Conservation (phyloP, 37 sponge, comb jelly and placozoan genomes). For the Agelas oroides region DNA sequence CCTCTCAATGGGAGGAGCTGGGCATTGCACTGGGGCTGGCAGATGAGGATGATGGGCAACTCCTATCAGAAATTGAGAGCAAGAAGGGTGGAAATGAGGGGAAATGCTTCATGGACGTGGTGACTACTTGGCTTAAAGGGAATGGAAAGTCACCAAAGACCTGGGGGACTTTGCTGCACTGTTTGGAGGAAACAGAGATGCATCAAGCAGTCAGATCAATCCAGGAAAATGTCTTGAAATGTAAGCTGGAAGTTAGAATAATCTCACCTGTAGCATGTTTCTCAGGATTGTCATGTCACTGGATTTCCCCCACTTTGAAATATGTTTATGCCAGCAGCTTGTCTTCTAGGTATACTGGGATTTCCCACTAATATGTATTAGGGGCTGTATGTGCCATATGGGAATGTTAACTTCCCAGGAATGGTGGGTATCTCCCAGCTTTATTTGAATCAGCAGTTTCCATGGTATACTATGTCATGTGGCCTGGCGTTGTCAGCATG, state of each 20-base stretch:
- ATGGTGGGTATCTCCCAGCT: no score
- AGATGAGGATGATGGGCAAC: not conserved
- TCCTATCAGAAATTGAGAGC: not conserved
- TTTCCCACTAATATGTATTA: no score
- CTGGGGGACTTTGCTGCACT: constrained; percentile 14
- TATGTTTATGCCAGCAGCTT: no score
- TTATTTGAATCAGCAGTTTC: no score
- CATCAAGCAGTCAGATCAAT: not conserved
- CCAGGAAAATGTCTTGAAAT: not conserved
- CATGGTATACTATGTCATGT: no score
- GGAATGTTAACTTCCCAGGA: no score
- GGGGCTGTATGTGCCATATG: no score
- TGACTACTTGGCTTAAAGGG: not conserved
- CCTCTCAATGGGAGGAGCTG: constrained; percentile 5
- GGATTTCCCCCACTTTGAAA: no score
- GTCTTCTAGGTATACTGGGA: no score
- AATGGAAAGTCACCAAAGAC: not conserved
- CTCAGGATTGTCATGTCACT: no score
- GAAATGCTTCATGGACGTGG: constrained; percentile 6
- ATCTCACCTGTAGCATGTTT: no score
- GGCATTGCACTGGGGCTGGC: constrained; percentile 9
- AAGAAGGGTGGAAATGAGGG: not conserved
- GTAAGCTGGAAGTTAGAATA: not conserved
- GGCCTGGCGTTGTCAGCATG: no score
- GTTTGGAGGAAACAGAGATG: not conserved